Conservation (phyloP, 2,888 invertebrate species). For the Psococerastis gibbosa region DNA sequence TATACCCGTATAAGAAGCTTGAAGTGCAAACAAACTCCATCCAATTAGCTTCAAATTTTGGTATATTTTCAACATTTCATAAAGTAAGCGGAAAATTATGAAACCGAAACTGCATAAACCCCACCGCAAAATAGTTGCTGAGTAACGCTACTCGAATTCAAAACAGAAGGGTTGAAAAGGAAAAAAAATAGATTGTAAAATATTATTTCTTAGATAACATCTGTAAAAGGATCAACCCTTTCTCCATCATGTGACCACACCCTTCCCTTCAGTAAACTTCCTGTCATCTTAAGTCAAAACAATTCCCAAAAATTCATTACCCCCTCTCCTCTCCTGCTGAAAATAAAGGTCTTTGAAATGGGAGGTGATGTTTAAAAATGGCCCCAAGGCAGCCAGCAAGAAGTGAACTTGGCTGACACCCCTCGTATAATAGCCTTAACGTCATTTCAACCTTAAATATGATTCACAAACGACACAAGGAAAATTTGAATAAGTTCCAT, state of each 20-base stretch:
- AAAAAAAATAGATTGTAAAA: too few species aligned
- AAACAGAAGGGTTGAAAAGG: too few species aligned
- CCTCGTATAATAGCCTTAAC: conserved; percentile 6
- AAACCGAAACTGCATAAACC: too few species aligned
- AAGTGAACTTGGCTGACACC: background rate
- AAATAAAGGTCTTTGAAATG: background rate
- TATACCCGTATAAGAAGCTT: too few species aligned
- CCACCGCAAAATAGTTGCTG: too few species aligned
- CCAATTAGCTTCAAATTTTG: too few species aligned
- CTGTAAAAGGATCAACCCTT: background rate
- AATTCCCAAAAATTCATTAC: background rate
- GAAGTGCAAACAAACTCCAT: too few species aligned
- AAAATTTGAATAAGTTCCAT: conserved; percentile 9
- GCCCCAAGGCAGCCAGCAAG: conserved; percentile 2
- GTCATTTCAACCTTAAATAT: conserved; percentile 11
- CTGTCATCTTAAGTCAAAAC: background rate
- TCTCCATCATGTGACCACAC: background rate
- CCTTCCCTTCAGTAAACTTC: background rate
- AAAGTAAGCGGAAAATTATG: too few species aligned
- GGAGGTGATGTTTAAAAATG: conserved; percentile 5
- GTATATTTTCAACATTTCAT: too few species aligned
- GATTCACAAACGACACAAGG: conserved; percentile 9
- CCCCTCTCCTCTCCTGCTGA: background rate
- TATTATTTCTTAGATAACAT: too few species aligned
- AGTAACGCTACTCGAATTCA: too few species aligned